A percentile compares a stretch with the other conserved stretches of the same genome.
Evolutionary conservation across 1,140 invertebrate species (phyloP).

Genomic region (Cryptotermes secundus): DNA sequence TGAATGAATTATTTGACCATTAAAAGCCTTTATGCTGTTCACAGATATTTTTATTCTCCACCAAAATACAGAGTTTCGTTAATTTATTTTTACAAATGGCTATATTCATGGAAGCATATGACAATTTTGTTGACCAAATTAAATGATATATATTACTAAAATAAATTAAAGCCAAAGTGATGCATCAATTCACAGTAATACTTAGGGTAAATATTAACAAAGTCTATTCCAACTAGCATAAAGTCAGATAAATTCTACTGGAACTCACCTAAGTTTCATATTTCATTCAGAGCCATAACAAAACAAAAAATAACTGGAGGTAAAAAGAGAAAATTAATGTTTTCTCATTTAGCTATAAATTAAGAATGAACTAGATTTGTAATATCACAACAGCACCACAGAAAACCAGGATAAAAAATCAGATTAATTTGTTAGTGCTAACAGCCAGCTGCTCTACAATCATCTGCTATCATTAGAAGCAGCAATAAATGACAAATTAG

Average conservation of each 20-base stretch:
- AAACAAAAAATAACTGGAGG: not conserved
- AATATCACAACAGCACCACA: not conserved
- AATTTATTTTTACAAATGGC: not conserved
- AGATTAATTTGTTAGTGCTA: not conserved
- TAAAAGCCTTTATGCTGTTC: not conserved
- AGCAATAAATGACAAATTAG: not conserved
- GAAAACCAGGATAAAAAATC: not conserved
- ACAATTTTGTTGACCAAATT: not conserved
- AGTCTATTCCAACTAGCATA: not conserved
- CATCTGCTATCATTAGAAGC: not conserved
- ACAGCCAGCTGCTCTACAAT: not conserved
- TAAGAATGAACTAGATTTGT: not conserved
- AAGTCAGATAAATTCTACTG: not conserved
- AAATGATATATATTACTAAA: not conserved
- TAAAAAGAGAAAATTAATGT: not conserved
- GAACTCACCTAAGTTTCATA: not conserved
- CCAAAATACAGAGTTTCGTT: not conserved
- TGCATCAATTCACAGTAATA: not conserved
- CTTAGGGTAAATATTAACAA: not conserved
- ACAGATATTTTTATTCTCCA: not conserved
- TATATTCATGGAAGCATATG: not conserved
- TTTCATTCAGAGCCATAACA: not conserved
- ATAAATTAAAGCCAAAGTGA: constrained; percentile 8
- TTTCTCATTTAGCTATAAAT: not conserved
- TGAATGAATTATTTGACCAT: too few species aligned